These are phyloP conservation scores for Unio pictorum DNA, from an alignment of 2,888 invertebrate species.

Conservation along the genomic window DNA sequence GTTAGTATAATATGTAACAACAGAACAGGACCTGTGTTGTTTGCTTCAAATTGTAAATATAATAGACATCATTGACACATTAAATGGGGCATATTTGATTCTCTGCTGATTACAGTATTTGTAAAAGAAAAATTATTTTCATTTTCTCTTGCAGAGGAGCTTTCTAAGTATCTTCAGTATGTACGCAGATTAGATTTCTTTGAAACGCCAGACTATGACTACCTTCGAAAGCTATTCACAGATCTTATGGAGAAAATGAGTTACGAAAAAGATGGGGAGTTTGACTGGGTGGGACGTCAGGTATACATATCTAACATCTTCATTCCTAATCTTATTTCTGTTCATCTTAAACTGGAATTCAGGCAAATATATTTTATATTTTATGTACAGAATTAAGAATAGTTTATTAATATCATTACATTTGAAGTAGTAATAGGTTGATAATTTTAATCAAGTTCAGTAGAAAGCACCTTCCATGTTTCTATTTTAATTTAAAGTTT, in stretches of 20 bases:
- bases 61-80: too few relatives aligned
- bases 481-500: too few relatives aligned
- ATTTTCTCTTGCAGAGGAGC: conserved; percentile 83
- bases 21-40: too few relatives aligned
- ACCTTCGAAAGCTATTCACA: conserved; percentile 94
- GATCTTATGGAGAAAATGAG: conserved; percentile 70
- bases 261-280: conserved; percentile 69
- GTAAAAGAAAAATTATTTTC: neutral
- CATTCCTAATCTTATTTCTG: neutral
- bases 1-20: too few relatives aligned
- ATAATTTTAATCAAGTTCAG: too few relatives aligned
- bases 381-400: neutral
- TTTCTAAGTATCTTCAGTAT: conserved; percentile 98
- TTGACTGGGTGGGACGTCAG: conserved; percentile 71
- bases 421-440: too few relatives aligned
- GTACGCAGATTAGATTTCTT: conserved; percentile 98
- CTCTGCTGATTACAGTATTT: neutral
- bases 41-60: too few relatives aligned
- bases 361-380: too few relatives aligned
- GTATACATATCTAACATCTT: conserved; percentile 35
- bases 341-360: neutral
- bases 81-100: too few relatives aligned
- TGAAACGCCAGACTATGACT: conserved; percentile 99
- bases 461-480: too few relatives aligned
- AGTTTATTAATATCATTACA: too few relatives aligned